Base-by-base conservation (phyloP, 2,113 vertebrate genomes). In the Ahaetulla prasina region DNA sequence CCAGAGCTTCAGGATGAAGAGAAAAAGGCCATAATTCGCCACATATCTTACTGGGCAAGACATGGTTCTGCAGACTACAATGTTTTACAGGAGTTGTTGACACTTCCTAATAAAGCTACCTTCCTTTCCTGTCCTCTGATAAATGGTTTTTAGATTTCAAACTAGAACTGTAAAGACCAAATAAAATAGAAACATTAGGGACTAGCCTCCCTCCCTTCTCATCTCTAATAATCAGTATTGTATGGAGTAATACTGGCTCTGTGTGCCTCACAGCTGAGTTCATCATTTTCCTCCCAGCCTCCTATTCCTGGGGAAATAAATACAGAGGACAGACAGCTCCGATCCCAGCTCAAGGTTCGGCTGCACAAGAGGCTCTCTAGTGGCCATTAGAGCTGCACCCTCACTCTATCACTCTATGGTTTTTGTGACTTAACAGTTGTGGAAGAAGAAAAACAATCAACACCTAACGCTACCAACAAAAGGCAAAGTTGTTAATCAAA, bases 1-100 rank as follows among this genome's bases (percentile, higher is more conserved):
- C 99, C 99, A 99, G 4, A 99, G 97, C 99, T 99, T 97, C 63
- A 68, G 91, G 91, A 93, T 60, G 96, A 63, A 97, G 7, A 84
- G 80, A 60, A 22, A 89, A 16, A 95, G 86, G 55, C 90, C 27
- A 93, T 54, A 57, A 16, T 35, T 55, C 23, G 92, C 30, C 16
- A 30, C 11, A 35, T 27, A 84, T 54, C 39, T 22, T 35, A 92
- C 63, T 25, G 0, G 11, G 47, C 16, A 35, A 57, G 22, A 22
- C 11, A 55, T 4, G 2, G 53, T 2, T 60, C 45, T 52, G n/a
- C 53, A 80, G 18, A 87, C 7, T n/a, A n/a, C 49, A 53, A 30
- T 14, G 85, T 50, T 57, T 53, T 20, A 86, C 2, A 63, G 50
- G 47, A 27, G 74, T 3, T 50, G 74, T 3, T 50, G n/a, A 9